These are phyloP conservation scores for Hydrochoerus hydrochaeris DNA, from an alignment of 2,113 vertebrate genomes.

Conservation along the genomic window DNA sequence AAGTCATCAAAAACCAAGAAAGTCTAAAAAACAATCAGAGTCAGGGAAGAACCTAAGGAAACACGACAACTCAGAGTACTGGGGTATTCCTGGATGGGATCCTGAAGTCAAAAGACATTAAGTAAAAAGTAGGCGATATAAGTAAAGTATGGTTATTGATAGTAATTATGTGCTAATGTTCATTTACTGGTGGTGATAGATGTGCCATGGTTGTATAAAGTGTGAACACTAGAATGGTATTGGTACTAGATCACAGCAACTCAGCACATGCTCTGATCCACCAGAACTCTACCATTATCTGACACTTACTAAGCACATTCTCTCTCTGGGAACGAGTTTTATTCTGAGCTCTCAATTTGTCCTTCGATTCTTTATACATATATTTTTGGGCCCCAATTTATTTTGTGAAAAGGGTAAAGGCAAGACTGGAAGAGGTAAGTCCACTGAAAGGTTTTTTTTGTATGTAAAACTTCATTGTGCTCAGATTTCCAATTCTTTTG, in stretches of 20 bases:
- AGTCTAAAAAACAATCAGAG: background rate
- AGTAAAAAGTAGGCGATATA: background rate
- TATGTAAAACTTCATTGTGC: background rate
- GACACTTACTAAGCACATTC: background rate
- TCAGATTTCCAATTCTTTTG: background rate
- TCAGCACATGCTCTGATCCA: background rate
- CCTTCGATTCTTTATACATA: background rate
- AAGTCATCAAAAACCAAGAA: background rate
- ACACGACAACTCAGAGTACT: background rate
- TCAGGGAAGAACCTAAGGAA: background rate
- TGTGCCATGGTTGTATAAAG: background rate
- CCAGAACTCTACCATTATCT: background rate
- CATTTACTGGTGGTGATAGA: background rate
- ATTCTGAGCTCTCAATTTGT: background rate
- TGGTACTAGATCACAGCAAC: background rate
- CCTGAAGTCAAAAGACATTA: background rate
- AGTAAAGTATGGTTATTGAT: background rate
- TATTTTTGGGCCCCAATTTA: background rate
- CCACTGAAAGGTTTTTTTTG: background rate
- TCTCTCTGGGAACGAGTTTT: background rate
- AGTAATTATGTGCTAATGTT: background rate
- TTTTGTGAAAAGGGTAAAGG: background rate
- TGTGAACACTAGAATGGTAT: background rate
- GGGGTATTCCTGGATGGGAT: background rate
- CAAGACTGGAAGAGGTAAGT: background rate